phyloP scores from a whole-genome alignment of 2,113 vertebrate genomes.

The Theristicus caerulescens region DNA sequence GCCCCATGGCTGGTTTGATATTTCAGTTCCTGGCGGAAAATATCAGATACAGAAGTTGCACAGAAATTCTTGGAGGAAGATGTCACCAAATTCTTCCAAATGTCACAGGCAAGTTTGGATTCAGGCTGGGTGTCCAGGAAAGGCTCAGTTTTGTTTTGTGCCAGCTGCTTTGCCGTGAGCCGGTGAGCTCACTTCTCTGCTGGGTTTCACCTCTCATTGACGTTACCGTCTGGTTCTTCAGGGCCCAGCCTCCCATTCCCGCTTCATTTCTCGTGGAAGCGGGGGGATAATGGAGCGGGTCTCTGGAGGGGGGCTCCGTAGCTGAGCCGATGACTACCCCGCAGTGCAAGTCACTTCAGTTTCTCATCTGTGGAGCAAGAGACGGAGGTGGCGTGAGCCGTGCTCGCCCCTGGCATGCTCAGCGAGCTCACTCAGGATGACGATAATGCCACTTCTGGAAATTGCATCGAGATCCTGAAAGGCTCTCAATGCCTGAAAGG shows the following conservation, averaged over 20 bases:
- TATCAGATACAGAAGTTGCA: not conserved
- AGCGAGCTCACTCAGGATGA: not conserved
- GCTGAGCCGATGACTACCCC: not conserved
- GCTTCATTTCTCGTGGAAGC: not conserved
- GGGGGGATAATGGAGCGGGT: accelerated
- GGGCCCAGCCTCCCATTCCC: not conserved
- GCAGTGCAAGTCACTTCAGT: not conserved
- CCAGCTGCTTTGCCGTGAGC: not conserved
- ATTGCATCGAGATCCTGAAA: not conserved
- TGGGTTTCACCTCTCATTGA: not conserved
- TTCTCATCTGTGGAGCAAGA: not conserved
- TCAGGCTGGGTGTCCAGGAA: not conserved
- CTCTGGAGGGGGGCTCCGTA: not conserved
- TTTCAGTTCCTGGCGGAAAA: not conserved
- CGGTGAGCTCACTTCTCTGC: not conserved
- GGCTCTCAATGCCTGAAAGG: not conserved
- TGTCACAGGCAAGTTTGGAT: not conserved
- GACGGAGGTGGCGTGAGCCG: not conserved
- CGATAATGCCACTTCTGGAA: not conserved
- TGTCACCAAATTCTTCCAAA: not conserved
- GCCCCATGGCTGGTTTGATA: not conserved
- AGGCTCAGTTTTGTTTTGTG: not conserved
- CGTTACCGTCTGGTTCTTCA: not conserved
- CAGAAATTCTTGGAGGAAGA: not conserved
- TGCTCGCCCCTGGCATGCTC: not conserved